phyloP scores from a whole-genome alignment of 2,113 vertebrate genomes.

The Brienomyrus brachyistius region DNA sequence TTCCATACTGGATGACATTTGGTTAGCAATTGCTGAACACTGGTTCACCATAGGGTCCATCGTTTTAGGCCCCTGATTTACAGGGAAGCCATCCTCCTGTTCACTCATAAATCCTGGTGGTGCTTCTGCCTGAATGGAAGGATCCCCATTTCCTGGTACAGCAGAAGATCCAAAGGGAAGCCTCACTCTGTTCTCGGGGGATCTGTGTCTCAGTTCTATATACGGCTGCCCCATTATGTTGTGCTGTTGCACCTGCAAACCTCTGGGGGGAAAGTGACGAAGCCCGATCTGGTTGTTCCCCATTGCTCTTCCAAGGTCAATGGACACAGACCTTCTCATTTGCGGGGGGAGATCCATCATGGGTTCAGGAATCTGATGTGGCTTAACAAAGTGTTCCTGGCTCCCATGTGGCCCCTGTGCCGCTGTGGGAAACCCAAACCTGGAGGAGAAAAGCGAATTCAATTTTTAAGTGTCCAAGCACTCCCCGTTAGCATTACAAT shows the following conservation, averaged over 20 bases:
- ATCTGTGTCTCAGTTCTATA: slow-evolving; percentile 82
- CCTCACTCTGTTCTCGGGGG: slow-evolving; percentile 71
- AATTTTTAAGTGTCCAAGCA: not conserved
- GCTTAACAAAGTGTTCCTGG: slow-evolving; percentile 71
- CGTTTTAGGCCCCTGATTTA: slow-evolving; percentile 44
- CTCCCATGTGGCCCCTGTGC: slow-evolving; percentile 50
- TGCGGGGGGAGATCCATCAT: slow-evolving; percentile 55
- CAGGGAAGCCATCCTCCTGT: slow-evolving; percentile 49
- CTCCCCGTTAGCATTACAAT: not conserved
- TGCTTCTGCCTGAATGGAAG: slow-evolving; percentile 51
- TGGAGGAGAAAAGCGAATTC: slow-evolving; percentile 36
- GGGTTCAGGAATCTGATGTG: slow-evolving; percentile 61
- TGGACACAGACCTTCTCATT: slow-evolving; percentile 66
- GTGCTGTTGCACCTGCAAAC: slow-evolving; percentile 78
- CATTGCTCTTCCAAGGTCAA: slow-evolving; percentile 71
- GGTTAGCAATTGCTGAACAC: slow-evolving; percentile 49
- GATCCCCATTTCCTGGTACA: slow-evolving; percentile 40
- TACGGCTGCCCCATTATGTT: slow-evolving; percentile 85
- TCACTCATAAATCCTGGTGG: slow-evolving; percentile 52
- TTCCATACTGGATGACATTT: slow-evolving; percentile 59
- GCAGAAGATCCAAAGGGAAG: slow-evolving; percentile 55
- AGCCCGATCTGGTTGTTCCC: slow-evolving; percentile 57
- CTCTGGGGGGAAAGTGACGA: slow-evolving; percentile 68
- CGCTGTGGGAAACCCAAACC: slow-evolving; percentile 67
- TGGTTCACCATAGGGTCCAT: slow-evolving; percentile 51